Evolutionary conservation across 1,140 invertebrate genomes (phyloP), one percentile per base, ranked within the genome.

Genomic region (Solenopsis invicta): DNA sequence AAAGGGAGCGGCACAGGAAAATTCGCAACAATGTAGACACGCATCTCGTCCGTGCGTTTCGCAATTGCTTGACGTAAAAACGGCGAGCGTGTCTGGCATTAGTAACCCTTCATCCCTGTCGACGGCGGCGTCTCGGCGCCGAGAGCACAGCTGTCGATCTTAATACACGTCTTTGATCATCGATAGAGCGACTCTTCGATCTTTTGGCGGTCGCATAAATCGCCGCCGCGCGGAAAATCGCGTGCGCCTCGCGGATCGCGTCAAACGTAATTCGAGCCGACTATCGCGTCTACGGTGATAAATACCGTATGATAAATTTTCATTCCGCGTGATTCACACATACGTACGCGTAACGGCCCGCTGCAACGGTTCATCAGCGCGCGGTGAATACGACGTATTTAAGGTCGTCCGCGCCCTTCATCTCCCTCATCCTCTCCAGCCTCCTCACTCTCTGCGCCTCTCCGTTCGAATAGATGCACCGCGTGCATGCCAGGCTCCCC

Each of bases 241-340:
- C 61, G 61, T 71, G 87, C 71, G 76, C 34, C 45, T 37, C 24
- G 34, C 56, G 12, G 45, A 5, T 12, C 18, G 61, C 50, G 56
- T 62, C 52, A 50, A 56, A 52, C 71, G 50, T 84, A 74, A 84
- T 84, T 75, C 80, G 69, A 75, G 29, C 41, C 80, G 81, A 91
- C 62, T 77, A 85, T 87, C 89, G 77, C 34, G 81, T 85, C 87
- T 85, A 85, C 64, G 54, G 85, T 92, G 92, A 93, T 92, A 90
- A 91, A 92, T 91, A 89, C 76, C 61, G 56, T 29, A 69, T 89
- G 87, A 91, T 92, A 92, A 92, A 92, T 92, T 93, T 92, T 92
- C 91, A 88, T 92, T 78, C 75, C 41, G 69, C 69, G 81, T 87
- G 91, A 92, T 92, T 93, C 91, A 92, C 91, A 88, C 80, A 37